Base-by-base conservation (phyloP, 2,113 vertebrate species). In the Tragelaphus buxtoni region DNA sequence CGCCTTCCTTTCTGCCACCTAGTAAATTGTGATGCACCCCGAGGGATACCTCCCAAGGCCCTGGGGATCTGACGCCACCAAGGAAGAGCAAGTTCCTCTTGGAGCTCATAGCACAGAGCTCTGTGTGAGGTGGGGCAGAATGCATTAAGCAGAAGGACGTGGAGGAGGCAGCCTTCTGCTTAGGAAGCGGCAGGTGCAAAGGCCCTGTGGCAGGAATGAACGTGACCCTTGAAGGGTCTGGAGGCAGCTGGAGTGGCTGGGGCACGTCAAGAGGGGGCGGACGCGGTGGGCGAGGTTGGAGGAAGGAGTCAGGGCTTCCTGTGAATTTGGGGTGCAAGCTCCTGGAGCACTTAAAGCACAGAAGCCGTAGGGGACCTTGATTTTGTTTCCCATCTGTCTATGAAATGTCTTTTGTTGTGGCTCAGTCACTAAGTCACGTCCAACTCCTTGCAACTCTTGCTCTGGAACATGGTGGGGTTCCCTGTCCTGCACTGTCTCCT, bases 31-130 rank as follows among this genome's bases (percentile, higher is more conserved):
- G n/a, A 35, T 2, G 35, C 20, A 28, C 26, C 22, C 47, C 0
- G 0, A 22, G 51, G 35, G 9, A 32, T 8, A 12, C 30, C 14
- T 60, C 69, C 10, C 32, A 4, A 17, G 45, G 39, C 91, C 28
- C 7, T 42, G 13, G 16, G 45, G 35, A n/a, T 7, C 51, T 26
- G 14, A 2, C 0, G 0, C 16, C 11, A 14, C n/a, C 26, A 3
- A 65, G 18, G n/a, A 80, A 30, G 17, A 22, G 3, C 2, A 35
- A 20, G 47, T 1, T 5, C 32, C 30, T 17, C 22, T 18, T 0
- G 2, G 45, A 12, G n/a, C 30, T 69, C 18, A 9, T 9, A 3
- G 6, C 0, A 8, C 26, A 0, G 6, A 5, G 53, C 22, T 60
- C 42, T 13, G 53, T 6, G 42, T 2, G 12, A 58, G 58, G 35